A percentile compares a stretch with the other conserved stretches of the same genome.
Conservation (phyloP, 2,797 vertebrate species). For the Pampus argenteus region DNA sequence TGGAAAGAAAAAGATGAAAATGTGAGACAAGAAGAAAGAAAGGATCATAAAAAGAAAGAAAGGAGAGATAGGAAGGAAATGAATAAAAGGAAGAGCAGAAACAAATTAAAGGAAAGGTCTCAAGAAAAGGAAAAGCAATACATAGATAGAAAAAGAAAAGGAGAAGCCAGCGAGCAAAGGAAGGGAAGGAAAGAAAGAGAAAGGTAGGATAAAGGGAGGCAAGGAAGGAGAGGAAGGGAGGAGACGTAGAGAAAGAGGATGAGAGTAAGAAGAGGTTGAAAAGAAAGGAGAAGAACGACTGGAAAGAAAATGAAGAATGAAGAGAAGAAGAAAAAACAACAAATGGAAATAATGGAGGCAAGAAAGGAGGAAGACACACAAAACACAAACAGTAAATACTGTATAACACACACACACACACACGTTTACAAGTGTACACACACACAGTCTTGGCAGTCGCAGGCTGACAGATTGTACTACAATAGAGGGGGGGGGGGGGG, state of each 20-base stretch:
- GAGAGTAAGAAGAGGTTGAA: too few species aligned
- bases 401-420: too few species aligned
- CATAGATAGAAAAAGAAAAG: too few species aligned
- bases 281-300: too few species aligned
- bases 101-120: too few species aligned
- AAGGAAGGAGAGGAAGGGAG: background rate
- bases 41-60: background rate
- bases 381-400: too few species aligned
- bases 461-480: conserved; percentile 69
- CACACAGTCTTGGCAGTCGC: conserved; percentile 47
- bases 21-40: background rate
- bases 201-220: background rate
- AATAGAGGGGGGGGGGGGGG: conserved; percentile 43
- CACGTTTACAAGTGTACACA: background rate
- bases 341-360: too few species aligned
- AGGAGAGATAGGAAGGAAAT: background rate
- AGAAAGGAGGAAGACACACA: background rate
- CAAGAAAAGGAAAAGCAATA: too few species aligned
- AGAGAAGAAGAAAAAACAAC: too few species aligned
- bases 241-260: too few species aligned
- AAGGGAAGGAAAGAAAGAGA: background rate
- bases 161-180: too few species aligned
- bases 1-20: background rate
- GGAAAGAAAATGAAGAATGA: too few species aligned
- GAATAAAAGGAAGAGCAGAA: background rate